phyloP scores from a whole-genome alignment of 2,797 vertebrate species.

The Lophius americanus region DNA sequence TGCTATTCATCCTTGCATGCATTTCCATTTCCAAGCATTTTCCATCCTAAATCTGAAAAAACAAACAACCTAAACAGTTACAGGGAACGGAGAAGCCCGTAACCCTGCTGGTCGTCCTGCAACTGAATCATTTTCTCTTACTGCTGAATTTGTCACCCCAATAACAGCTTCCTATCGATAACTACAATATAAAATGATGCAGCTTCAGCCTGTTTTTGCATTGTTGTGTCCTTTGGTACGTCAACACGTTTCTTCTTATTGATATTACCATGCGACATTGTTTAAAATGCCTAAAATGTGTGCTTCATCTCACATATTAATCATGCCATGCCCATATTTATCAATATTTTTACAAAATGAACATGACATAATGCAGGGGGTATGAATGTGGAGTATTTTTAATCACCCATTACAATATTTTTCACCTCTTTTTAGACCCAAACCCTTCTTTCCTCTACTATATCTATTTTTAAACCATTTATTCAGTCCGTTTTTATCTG shows the following conservation, averaged over 20 bases:
- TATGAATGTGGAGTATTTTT: background rate
- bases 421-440: conserved; percentile 5
- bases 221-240: background rate
- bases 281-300: background rate
- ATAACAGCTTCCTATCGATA: no score
- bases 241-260: background rate
- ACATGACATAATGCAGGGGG: background rate
- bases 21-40: background rate
- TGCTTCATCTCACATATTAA: no score
- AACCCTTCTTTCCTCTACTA: conserved; percentile 1
- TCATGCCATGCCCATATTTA: no score
- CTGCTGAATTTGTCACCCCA: no score
- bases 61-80: no score
- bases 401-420: background rate
- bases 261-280: conserved; percentile 2
- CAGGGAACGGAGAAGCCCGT: no score
- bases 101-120: no score
- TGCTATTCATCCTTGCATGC: background rate
- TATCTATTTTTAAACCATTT: conserved; percentile 46
- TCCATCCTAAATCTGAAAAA: no score
- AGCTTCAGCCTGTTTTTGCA: background rate
- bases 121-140: no score
- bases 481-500: conserved; percentile 43
- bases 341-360: background rate
- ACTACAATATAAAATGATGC: no score